These are phyloP conservation scores for Limnothrissa miodon DNA, from an alignment of 2,113 vertebrate genomes.

Conservation along the genomic window DNA sequence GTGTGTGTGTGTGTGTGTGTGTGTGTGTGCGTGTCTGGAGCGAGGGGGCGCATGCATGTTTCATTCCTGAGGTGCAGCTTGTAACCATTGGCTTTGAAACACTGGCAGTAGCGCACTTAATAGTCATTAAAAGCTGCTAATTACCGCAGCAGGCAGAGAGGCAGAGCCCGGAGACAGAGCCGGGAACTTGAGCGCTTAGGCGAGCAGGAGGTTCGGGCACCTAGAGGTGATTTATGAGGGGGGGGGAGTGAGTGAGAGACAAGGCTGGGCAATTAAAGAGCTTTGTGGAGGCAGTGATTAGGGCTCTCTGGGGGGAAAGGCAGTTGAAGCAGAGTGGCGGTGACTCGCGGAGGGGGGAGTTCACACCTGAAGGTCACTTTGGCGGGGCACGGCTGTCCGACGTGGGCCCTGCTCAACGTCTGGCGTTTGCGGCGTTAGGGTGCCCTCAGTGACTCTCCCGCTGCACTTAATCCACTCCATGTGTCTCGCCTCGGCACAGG, in stretches of 20 bases:
- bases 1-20: too few species aligned
- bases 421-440: not conserved
- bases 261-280: conserved; percentile 25
- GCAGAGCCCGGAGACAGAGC: not conserved
- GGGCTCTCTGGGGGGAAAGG: conserved; percentile 8
- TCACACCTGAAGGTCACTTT: conserved; percentile 61
- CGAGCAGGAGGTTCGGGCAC: not conserved
- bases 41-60: not conserved
- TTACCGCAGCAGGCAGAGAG: conserved; percentile 47
- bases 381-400: conserved; percentile 32
- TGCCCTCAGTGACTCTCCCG: not conserved
- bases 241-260: not conserved
- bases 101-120: conserved; percentile 19
- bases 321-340: not conserved
- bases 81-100: conserved; percentile 3
- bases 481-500: not conserved
- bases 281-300: conserved; percentile 29
- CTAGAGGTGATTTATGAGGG: conserved; percentile 20
- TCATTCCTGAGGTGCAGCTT: conserved; percentile 7
- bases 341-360: conserved; percentile 30
- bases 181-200: not conserved
- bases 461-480: conserved; percentile 34
- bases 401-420: conserved; percentile 10
- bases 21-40: too few species aligned
- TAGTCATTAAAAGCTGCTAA: conserved; percentile 14